Evolutionary conservation across 1,140 invertebrate species (phyloP).

Genomic region (Pollicipes pollicipes): DNA sequence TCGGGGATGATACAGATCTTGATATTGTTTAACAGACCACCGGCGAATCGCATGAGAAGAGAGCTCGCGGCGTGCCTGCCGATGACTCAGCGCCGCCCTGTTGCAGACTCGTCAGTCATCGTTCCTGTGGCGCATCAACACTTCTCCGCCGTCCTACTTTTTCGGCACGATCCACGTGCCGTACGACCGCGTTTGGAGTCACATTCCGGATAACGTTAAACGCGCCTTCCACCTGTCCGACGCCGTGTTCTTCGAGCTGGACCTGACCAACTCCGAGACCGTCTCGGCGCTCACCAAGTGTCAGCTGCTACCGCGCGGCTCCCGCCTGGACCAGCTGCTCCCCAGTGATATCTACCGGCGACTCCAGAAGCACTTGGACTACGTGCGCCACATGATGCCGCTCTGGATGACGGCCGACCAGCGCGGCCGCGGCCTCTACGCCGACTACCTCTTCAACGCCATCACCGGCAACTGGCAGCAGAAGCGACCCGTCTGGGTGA

Average conservation of each 20-base stretch:
- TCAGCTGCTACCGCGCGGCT: constrained; percentile 31
- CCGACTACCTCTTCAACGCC: constrained; percentile 34
- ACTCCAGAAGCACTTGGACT: constrained; percentile 32
- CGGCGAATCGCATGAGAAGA: too few species aligned
- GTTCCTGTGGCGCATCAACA: constrained; percentile 23
- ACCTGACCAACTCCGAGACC: constrained; percentile 34
- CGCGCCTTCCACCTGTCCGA: constrained; percentile 30
- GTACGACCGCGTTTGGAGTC: constrained; percentile 37
- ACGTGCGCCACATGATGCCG: too few species aligned
- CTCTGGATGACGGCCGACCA: constrained; percentile 34
- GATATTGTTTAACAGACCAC: too few species aligned
- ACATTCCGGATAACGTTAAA: constrained; percentile 34
- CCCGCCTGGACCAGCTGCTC: constrained; percentile 30
- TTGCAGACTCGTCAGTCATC: constrained; percentile 14
- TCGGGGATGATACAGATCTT: too few species aligned
- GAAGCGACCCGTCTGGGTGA: too few species aligned
- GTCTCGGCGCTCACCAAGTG: too few species aligned
- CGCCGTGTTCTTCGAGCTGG: constrained; percentile 36
- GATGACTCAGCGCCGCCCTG: too few species aligned
- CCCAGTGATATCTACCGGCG: constrained; percentile 30
- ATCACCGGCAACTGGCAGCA: constrained; percentile 37
- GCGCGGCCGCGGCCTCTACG: constrained; percentile 30
- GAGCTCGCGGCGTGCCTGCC: too few species aligned
- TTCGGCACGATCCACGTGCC: constrained; percentile 42
- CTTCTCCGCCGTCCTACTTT: constrained; percentile 34